These are phyloP conservation scores for Laticauda laticaudata DNA, from an alignment of 2,113 vertebrate species.

Conservation along the genomic window DNA sequence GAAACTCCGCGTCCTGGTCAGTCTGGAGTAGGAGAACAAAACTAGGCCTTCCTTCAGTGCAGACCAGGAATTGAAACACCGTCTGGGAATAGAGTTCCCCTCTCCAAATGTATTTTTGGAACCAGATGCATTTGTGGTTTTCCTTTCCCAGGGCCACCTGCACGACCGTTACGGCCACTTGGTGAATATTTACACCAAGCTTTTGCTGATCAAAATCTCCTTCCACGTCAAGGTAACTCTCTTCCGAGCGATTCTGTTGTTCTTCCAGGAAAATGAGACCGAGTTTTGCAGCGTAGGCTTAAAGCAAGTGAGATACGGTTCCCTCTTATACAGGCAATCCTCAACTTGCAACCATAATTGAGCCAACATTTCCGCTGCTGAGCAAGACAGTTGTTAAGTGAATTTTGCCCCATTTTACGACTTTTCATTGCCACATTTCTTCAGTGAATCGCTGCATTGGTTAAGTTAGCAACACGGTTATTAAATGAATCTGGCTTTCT, in stretches of 20 bases:
- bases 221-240: conserved; percentile 86
- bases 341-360: too few species aligned
- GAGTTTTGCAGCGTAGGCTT: not conserved
- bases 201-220: conserved; percentile 89
- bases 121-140: too few species aligned
- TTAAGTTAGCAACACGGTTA: too few species aligned
- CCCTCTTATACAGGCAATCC: not conserved
- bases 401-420: not conserved
- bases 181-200: conserved; percentile 81
- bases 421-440: not conserved
- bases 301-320: not conserved
- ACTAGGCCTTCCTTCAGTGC: not conserved
- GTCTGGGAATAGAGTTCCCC: not conserved
- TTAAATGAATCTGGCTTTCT: too few species aligned
- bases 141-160: conserved; percentile 76
- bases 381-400: not conserved
- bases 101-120: not conserved
- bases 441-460: too few species aligned
- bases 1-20: not conserved
- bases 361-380: too few species aligned
- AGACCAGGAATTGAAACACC: not conserved
- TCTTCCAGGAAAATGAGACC: not conserved
- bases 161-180: conserved; percentile 90
- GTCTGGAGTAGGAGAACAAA: not conserved
- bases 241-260: accelerated